Evolutionary conservation across 2,797 vertebrate species (phyloP).

Genomic region (Cichlasoma orientale): DNA sequence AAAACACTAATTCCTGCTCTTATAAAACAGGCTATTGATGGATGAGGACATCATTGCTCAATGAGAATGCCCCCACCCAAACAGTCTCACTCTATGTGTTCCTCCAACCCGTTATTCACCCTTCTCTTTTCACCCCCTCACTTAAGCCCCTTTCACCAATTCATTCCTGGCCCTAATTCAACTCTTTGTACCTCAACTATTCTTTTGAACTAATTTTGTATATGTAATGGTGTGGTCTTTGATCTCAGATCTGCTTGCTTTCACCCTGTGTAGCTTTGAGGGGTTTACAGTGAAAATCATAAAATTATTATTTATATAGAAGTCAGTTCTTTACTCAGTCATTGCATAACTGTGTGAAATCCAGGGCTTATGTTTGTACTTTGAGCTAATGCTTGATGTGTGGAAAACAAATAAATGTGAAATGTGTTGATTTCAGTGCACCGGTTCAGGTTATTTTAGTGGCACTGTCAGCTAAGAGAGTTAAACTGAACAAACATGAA

Average conservation of each 20-base stretch:
- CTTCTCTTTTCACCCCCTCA: background rate
- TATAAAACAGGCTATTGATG: background rate
- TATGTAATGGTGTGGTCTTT: background rate
- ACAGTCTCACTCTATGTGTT: background rate
- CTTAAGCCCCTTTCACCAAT: background rate
- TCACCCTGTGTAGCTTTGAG: background rate
- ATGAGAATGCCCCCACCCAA: background rate
- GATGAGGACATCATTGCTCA: background rate
- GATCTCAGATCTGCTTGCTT: slow-evolving; percentile 8
- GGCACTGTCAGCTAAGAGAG: background rate
- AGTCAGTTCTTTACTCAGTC: slow-evolving; percentile 11
- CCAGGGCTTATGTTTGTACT: slow-evolving; percentile 12
- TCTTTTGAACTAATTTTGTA: background rate
- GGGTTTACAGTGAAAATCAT: background rate
- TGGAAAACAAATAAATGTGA: slow-evolving; percentile 40
- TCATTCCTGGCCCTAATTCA: background rate
- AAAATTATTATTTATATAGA: background rate
- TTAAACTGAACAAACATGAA: background rate
- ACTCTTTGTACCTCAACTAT: background rate
- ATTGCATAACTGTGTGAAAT: background rate
- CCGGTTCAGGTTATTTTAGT: background rate
- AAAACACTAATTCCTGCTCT: background rate
- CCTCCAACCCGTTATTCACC: background rate
- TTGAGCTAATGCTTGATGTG: slow-evolving; percentile 17
- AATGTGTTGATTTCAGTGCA: slow-evolving; percentile 36